Evolutionary conservation across 2,113 vertebrate species (phyloP), one percentile per base, ranked within the genome.

Genomic region (Alexandromys fortis): DNA sequence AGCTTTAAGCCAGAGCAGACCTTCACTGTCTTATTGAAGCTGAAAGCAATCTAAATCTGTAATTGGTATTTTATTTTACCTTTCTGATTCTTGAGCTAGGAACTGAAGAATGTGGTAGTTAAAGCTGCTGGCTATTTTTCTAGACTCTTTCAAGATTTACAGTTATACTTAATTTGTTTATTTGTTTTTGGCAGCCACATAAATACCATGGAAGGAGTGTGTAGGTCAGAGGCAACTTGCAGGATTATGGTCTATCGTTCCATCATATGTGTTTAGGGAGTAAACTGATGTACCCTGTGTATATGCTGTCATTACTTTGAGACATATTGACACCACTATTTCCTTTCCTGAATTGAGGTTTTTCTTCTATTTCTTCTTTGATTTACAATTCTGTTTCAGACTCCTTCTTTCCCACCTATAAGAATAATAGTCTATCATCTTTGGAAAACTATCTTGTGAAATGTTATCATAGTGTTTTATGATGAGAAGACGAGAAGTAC

Each of bases 41-140:
- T 21, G 19, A 4, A 17, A 78, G 16, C 47, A 77, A 33, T 86
- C 33, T n/a, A 47, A 70, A 78, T n/a, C 45, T 38, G 22, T 17
- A 30, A 14, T 22, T 68, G 24, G 28, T 68, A 35, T 42, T 61
- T 61, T 35, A 26, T 38, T 82, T 81, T 58, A 58, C 12, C 21
- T 26, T 81, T 61, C 35, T 38, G 21, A 67, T 83, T 6, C 13
- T 63, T 16, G 1, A 21, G 38, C 9, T 70, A 1, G 35, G 7
- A 3, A 13, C 7, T 22, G 2, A 24, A 61, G 21, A 9, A 19
- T 35, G 11, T 0, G 26, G 0, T 30, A 6, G 13, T 47, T 55
- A n/a, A 38, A 17, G 4, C 12, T 16, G 0, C 11, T 78, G 19
- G 17, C 7, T 3, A n/a, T 0, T 1, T 77, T 38, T 22, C 4